phyloP scores from a whole-genome alignment of 2,888 invertebrate species.

The Hofmannophila pseudospretella region DNA sequence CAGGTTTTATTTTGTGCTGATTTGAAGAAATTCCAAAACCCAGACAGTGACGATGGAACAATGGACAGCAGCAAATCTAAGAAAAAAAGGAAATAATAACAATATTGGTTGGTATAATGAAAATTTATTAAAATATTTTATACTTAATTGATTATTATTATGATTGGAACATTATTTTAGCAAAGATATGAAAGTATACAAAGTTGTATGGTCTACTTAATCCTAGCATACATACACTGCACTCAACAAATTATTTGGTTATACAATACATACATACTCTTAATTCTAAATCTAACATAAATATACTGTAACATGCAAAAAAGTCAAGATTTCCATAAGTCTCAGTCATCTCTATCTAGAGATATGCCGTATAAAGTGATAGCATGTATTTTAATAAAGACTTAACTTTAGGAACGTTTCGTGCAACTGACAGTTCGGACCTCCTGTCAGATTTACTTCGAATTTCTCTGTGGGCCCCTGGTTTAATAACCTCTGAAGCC shows the following conservation, averaged over 20 bases:
- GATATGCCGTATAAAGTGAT: too few species aligned
- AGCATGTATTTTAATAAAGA: too few species aligned
- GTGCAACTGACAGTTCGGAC: too few species aligned
- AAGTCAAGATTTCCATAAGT: too few species aligned
- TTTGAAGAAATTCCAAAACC: conserved; percentile 82
- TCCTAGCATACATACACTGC: conserved; percentile 1
- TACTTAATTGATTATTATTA: not conserved
- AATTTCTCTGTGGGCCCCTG: too few species aligned
- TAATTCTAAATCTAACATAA: too few species aligned
- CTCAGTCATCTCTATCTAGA: too few species aligned
- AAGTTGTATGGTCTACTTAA: conserved; percentile 16
- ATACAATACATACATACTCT: not conserved
- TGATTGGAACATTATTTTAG: not conserved
- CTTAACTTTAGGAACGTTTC: too few species aligned
- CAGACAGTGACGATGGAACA: conserved; percentile 17
- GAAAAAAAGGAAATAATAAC: conserved; percentile 34
- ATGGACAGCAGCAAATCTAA: conserved; percentile 34
- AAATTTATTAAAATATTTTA: conserved; percentile 1
- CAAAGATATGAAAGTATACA: conserved; percentile 32
- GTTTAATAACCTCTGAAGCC: too few species aligned
- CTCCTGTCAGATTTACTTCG: too few species aligned
- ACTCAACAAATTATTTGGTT: not conserved
- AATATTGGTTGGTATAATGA: conserved; percentile 16
- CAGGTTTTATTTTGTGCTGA: conserved; percentile 90
- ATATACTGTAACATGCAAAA: too few species aligned